Base-by-base conservation (phyloP, 2,797 vertebrate species). In the Melanotaenia parkinsoni region DNA sequence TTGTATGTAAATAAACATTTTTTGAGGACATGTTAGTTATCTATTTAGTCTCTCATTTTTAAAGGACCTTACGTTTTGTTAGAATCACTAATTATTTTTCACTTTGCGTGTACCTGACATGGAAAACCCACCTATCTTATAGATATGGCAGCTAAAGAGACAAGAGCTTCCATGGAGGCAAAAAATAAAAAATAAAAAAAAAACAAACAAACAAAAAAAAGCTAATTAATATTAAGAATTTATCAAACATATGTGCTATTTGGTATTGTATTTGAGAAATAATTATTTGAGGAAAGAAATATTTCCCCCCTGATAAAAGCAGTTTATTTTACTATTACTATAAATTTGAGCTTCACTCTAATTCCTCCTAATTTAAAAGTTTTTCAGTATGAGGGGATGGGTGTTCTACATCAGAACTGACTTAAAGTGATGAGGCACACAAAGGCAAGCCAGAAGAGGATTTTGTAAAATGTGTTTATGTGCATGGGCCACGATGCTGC, bases 401-500 rank as follows among this genome's bases (percentile, higher is more conserved):
- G 35, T 11, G 47, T 65, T 79, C 20, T 58, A n/a, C 47, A 67
- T 82, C 47, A 70, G 56, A 65, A 70, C 61, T 45, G 32, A 66
- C 59, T 57, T 53, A 65, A 74, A 59, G 26, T 70, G 51, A 72
- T 80, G 62, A 73, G 32, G 82, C 53, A 81, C 59, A 54, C n/a
- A 32, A 78, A 81, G 32, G 8, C 60, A 74, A 71, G 53, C 28
- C 28, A 74, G 50, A 74, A 61, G 28, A 63, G 5, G 4, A 64
- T 67, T 60, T 65, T 68, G 38, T 43, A 72, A 80, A 75, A 38
- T 62, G 57, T 74, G 58, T 80, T 54, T 57, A 40, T 60, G 63
- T 76, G 40, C 5, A 20, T 70, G 72, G 83, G 77, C 75, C 50
- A 67, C 85, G 93, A 74, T 79, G 73, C 88, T 94, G 92, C 84